Evolutionary conservation across 2,797 vertebrate species (phyloP).

Genomic region (Scolopax bukidnonensis): DNA sequence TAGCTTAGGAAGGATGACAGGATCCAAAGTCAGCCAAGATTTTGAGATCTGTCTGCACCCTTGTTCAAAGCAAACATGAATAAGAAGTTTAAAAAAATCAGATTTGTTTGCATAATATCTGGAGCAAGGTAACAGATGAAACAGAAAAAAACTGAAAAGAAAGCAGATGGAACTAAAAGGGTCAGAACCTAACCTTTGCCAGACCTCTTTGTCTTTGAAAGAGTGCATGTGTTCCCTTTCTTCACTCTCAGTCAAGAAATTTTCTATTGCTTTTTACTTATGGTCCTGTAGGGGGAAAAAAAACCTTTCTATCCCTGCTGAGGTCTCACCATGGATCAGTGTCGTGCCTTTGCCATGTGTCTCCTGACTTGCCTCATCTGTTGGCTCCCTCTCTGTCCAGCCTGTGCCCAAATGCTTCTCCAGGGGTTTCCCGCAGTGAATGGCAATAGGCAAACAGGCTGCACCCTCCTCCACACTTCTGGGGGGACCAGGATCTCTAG

Average conservation of each 20-base stretch:
- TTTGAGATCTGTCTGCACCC: background rate
- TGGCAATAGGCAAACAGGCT: rapidly evolving
- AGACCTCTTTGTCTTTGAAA: background rate
- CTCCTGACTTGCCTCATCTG: background rate
- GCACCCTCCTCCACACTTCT: background rate
- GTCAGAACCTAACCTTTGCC: background rate
- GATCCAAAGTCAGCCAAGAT: background rate
- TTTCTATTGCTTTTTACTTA: background rate
- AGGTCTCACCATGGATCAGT: background rate
- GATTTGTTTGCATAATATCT: background rate
- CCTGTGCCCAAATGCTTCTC: background rate
- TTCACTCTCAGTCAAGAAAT: background rate
- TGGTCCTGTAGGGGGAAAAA: background rate
- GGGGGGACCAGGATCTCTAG: background rate
- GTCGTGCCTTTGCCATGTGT: background rate
- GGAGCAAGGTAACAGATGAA: background rate
- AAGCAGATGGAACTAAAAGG: background rate
- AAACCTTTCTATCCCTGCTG: background rate
- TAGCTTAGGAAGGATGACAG: background rate
- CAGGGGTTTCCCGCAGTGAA: rapidly evolving
- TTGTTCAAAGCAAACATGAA: background rate
- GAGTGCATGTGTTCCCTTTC: background rate
- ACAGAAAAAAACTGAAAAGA: background rate
- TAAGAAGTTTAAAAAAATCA: background rate
- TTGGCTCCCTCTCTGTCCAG: background rate